These are phyloP conservation scores for Chaetophractus vellerosus DNA, from an alignment of 2,797 vertebrate genomes.

Conservation along the genomic window DNA sequence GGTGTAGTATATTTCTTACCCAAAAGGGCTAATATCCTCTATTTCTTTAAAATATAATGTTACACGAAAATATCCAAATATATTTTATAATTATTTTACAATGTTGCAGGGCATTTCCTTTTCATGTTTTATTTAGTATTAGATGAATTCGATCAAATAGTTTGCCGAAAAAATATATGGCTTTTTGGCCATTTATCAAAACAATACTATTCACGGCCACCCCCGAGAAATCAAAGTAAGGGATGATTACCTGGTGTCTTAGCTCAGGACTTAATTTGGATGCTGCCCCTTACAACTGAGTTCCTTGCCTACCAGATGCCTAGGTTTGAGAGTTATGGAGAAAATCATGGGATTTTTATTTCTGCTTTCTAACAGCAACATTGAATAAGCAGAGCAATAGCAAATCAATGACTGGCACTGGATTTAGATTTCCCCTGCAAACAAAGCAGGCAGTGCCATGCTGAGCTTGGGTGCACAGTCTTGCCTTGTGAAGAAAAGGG, in stretches of 20 bases:
- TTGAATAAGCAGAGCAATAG: background rate
- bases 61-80: background rate
- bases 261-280: background rate
- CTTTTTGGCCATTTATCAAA: background rate
- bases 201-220: background rate
- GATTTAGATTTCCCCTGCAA: conserved; percentile 4
- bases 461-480: background rate
- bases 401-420: background rate
- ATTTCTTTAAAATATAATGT: conserved; percentile 13
- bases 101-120: background rate
- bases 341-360: background rate
- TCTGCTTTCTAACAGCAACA: background rate
- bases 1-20: background rate
- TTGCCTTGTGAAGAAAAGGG: background rate
- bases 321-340: background rate
- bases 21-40: background rate
- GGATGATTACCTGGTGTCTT: background rate
- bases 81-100: conserved; percentile 21
- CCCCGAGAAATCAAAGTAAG: conserved; percentile 1
- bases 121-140: conserved; percentile 1
- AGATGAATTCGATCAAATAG: background rate
- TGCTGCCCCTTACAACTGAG: background rate
- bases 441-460: background rate
- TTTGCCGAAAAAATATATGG: background rate
- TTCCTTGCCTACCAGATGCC: background rate